phyloP scores from a whole-genome alignment of 2,888 invertebrate species.

The Ormyrus labotus region DNA sequence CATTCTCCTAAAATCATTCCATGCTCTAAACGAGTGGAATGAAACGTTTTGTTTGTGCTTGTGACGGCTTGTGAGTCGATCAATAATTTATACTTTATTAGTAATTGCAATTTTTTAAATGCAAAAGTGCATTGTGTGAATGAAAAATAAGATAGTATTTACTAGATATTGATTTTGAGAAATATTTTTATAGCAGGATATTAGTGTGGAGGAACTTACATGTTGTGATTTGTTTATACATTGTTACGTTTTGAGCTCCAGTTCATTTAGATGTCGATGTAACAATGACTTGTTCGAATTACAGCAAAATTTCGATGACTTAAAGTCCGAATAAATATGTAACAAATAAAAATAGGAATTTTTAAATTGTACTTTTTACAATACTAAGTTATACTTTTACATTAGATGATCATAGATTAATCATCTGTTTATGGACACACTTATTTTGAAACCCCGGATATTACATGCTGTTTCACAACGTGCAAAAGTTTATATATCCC shows the following conservation, averaged over 20 bases:
- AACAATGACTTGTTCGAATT: conserved; percentile 76
- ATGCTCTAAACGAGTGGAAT: conserved; percentile 54
- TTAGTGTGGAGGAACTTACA: conserved; percentile 73
- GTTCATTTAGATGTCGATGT: conserved; percentile 75
- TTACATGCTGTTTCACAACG: conserved; percentile 59
- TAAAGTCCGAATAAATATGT: conserved; percentile 75
- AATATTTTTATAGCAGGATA: conserved; percentile 67
- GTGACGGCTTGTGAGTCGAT: conserved; percentile 52
- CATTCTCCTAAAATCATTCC: conserved; percentile 54
- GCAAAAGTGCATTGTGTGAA: conserved; percentile 51
- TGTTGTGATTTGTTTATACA: conserved; percentile 74
- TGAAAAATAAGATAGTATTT: conserved; percentile 41
- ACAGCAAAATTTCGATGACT: conserved; percentile 76
- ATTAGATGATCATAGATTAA: conserved; percentile 40
- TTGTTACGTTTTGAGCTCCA: conserved; percentile 76
- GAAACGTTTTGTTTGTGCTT: conserved; percentile 46
- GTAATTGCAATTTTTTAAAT: conserved; percentile 40
- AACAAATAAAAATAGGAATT: conserved; percentile 74
- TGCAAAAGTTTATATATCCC: conserved; percentile 54
- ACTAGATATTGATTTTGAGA: conserved; percentile 38
- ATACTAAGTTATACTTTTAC: conserved; percentile 51
- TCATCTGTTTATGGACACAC: conserved; percentile 50
- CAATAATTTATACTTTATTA: conserved; percentile 38
- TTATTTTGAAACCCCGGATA: conserved; percentile 40
- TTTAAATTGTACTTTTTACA: conserved; percentile 60